Base-by-base conservation (phyloP, 2,113 vertebrate genomes). In the Colaptes auratus region DNA sequence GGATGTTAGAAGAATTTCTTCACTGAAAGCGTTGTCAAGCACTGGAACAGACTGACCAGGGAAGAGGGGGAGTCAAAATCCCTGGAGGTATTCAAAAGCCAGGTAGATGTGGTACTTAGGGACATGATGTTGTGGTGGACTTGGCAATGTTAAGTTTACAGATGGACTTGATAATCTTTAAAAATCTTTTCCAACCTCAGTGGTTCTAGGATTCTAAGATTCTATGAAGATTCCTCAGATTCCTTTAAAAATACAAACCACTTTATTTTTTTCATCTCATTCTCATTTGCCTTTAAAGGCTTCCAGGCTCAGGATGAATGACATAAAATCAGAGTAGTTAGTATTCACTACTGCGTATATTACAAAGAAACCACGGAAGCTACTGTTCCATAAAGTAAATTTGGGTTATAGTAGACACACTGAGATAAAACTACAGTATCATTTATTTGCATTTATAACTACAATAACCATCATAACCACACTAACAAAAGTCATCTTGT, bases 401-500 rank as follows among this genome's bases (percentile, higher is more conserved):
- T 71, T 82, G 24, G 13, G 6, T 88, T 82, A 73, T 78, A 86
- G 91, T 53, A 88, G 25, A 90, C 78, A 81, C 76, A 82, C 15
- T 77, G 52, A 73, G 42, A 95, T 89, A 96, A 96, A 93, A 92
- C 12, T 77, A 17, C 20, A 15, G 28, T 86, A 71, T 46, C 74
- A 44, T 86, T 95, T 96, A 82, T 92, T 97, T 88, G 53, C 89
- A 82, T 90, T 96, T 89, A 85, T 72, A 91, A 92, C 82, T 58
- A 53, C 14, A 94, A 84, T 95, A 93, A 93, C 90, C 36, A 59
- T 75, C 10, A 4, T 91, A 91, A 93, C 39, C 24, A 64, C 35
- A 92, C 31, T 46, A 94, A 70, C 78, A 93, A 92, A 81, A 44
- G 86, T n/a, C 28, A 50, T 52, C 64, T 76, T 87, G 81, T 96